These are phyloP conservation scores for Merops nubicus DNA, from an alignment of 2,113 vertebrate species.

Conservation along the genomic window DNA sequence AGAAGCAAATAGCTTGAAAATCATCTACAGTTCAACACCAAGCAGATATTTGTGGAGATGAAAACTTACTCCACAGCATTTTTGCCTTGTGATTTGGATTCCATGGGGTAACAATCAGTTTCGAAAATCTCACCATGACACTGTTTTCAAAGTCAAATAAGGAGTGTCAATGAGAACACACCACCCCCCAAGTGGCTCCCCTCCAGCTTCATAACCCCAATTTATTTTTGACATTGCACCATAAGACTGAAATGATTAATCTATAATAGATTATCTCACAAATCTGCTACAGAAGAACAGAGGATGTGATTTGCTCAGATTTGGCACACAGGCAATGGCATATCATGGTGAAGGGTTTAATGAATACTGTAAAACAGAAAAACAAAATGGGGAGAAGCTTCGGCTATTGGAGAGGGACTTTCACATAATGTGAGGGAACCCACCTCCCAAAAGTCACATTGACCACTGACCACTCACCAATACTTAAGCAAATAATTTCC, in stretches of 20 bases:
- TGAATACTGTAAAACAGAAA: neutral
- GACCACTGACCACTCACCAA: neutral
- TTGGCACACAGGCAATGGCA: slow-evolving; percentile 6
- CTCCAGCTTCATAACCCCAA: slow-evolving; percentile 31
- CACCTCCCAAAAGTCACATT: neutral
- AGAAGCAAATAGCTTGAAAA: slow-evolving; percentile 31
- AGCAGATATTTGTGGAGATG: slow-evolving; percentile 33
- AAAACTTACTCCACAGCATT: slow-evolving; percentile 34
- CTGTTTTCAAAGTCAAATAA: slow-evolving; percentile 71
- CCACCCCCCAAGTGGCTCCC: slow-evolving; percentile 8
- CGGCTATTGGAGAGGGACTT: neutral
- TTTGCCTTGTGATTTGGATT: slow-evolving; percentile 54
- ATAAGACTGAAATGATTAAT: slow-evolving; percentile 47
- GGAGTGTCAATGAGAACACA: neutral
- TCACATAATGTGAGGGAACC: neutral
- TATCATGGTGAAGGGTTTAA: neutral
- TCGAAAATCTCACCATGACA: slow-evolving; percentile 33
- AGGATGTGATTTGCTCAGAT: slow-evolving; percentile 22
- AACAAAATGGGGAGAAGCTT: neutral
- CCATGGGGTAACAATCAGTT: slow-evolving; percentile 22
- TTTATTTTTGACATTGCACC: slow-evolving; percentile 68
- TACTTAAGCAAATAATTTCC: neutral
- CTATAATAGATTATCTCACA: slow-evolving; percentile 45
- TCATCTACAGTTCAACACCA: slow-evolving; percentile 4
- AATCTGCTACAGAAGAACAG: slow-evolving; percentile 24